Conservation (phyloP, 1,140 invertebrate genomes). For the Hyles euphorbiae region DNA sequence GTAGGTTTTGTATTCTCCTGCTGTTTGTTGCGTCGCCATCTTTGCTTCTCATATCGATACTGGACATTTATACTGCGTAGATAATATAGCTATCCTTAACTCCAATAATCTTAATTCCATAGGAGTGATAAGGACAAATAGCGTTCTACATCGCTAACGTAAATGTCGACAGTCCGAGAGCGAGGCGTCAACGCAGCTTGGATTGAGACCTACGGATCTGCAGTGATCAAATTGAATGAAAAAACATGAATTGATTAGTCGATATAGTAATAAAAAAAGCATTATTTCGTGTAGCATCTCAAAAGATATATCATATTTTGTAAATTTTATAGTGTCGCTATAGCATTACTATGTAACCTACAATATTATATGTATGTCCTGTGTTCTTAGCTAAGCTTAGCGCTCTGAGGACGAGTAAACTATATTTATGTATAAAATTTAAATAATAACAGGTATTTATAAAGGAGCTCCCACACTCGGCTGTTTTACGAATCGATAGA, state of each 20-base stretch:
- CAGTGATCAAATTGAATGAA: slow-evolving; percentile 56
- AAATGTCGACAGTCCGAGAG: slow-evolving; percentile 3
- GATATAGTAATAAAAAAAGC: slow-evolving; percentile 51
- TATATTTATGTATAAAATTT: slow-evolving; percentile 49
- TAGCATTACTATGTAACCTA: slow-evolving; percentile 64
- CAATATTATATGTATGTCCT: slow-evolving; percentile 51
- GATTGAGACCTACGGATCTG: slow-evolving; percentile 11
- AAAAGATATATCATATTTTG: slow-evolving; percentile 75
- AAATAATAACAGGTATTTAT: slow-evolving; percentile 14
- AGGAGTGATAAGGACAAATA: neutral
- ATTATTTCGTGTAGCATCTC: slow-evolving; percentile 71
- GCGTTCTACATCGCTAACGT: neutral
- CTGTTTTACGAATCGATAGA: too few relatives aligned
- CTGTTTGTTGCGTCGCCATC: too few relatives aligned
- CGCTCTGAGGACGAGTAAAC: slow-evolving; percentile 60
- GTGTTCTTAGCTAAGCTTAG: slow-evolving; percentile 67
- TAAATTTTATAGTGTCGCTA: slow-evolving; percentile 75
- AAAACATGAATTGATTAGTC: slow-evolving; percentile 72
- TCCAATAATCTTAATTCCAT: slow-evolving; percentile 1
- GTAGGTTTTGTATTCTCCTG: too few relatives aligned
- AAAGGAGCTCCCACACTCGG: neutral
- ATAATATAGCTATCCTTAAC: slow-evolving; percentile 2
- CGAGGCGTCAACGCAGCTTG: neutral
- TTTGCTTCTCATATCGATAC: too few relatives aligned
- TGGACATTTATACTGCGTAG: neutral